Percentiles rank a stretch among this genome's conserved stretches.
Evolutionary conservation across 2,888 invertebrate species (phyloP).

Genomic region (Ochlodes sylvanus): DNA sequence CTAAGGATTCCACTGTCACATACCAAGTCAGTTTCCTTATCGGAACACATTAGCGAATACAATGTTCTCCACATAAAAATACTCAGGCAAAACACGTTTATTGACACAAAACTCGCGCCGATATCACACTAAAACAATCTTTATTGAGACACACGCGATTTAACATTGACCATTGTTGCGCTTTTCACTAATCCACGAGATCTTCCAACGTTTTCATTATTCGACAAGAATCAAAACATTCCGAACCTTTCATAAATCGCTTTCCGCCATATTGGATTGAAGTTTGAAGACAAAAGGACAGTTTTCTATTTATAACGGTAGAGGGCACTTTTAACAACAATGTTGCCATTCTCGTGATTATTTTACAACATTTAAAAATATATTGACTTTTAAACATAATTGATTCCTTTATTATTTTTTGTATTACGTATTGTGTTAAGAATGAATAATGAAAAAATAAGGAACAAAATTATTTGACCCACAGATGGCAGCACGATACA

Average conservation of each 20-base stretch:
- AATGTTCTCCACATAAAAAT: conserved; percentile 54
- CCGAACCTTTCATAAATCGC: conserved; percentile 79
- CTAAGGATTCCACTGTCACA: conserved; percentile 75
- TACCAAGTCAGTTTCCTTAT: conserved; percentile 54
- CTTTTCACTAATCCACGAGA: conserved; percentile 46
- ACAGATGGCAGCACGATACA: not conserved
- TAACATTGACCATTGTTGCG: conserved; percentile 64
- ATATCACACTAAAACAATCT: conserved; percentile 54
- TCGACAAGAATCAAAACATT: conserved; percentile 82
- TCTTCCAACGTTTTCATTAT: conserved; percentile 66
- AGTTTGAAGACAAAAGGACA: conserved; percentile 71
- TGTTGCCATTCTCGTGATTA: conserved; percentile 58
- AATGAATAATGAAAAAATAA: not conserved
- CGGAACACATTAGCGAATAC: conserved; percentile 72
- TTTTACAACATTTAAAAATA: not conserved
- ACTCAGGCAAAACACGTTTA: conserved; percentile 57
- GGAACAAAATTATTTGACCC: not conserved
- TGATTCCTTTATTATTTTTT: not conserved
- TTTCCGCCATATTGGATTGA: conserved; percentile 84
- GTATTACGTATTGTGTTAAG: not conserved
- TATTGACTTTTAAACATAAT: not conserved
- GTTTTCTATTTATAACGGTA: conserved; percentile 53
- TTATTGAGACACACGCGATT: conserved; percentile 59
- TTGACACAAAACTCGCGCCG: conserved; percentile 60
- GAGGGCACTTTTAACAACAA: conserved; percentile 54